phyloP scores from a whole-genome alignment of 2,888 invertebrate species.

The Eurois occulta region DNA sequence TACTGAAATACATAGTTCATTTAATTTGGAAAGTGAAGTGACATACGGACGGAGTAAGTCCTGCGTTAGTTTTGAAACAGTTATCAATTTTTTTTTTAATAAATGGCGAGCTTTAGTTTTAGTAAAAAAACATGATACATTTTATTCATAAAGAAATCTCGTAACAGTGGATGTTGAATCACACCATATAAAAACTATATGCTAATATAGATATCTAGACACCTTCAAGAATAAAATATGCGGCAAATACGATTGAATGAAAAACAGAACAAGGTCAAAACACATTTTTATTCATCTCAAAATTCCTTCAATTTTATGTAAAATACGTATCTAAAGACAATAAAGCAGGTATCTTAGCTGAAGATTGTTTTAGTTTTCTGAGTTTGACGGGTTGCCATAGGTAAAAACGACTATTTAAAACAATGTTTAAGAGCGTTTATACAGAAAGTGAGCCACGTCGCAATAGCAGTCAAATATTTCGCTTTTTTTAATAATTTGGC shows the following conservation, averaged over 20 bases:
- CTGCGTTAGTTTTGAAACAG: not conserved
- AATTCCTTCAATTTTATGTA: not conserved
- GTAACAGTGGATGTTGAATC: not conserved
- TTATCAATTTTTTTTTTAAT: not conserved
- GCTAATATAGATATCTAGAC: not conserved
- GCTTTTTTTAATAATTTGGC: too few relatives aligned
- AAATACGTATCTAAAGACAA: too few relatives aligned
- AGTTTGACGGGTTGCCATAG: too few relatives aligned
- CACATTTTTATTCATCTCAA: constrained; percentile 3
- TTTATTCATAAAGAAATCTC: not conserved
- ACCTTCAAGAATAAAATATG: not conserved
- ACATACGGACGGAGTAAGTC: not conserved
- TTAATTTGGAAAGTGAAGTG: not conserved
- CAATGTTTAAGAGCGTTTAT: too few relatives aligned
- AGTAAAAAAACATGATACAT: not conserved
- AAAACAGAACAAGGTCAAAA: constrained; percentile 3
- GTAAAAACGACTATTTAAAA: too few relatives aligned
- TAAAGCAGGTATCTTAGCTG: too few relatives aligned
- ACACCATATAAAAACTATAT: not conserved
- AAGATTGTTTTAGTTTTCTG: too few relatives aligned
- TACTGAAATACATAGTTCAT: not conserved
- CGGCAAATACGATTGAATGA: not conserved
- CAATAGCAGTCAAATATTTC: too few relatives aligned
- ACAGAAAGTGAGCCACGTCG: too few relatives aligned
- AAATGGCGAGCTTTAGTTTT: not conserved